Conservation (phyloP, 2,888 invertebrate genomes). For the Brachypterus glaber region DNA sequence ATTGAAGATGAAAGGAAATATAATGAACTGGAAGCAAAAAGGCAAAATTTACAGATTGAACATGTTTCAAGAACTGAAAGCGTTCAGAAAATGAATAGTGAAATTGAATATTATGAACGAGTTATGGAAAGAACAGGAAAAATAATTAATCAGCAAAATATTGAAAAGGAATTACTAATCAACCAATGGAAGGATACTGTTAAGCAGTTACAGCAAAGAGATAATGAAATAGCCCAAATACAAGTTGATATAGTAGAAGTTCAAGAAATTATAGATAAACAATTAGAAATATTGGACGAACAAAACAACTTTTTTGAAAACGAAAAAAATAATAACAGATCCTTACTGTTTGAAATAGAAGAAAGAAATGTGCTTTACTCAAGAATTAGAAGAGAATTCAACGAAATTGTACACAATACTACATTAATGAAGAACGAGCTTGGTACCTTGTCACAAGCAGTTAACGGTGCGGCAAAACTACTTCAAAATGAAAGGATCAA, state of each 20-base stretch:
- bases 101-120: slow-evolving; percentile 48
- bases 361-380: slow-evolving; percentile 38
- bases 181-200: slow-evolving; percentile 64
- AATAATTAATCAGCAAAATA: slow-evolving; percentile 45
- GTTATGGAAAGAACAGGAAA: slow-evolving; percentile 34
- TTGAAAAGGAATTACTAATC: slow-evolving; percentile 58
- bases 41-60: slow-evolving; percentile 44
- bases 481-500: slow-evolving; percentile 33
- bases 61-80: slow-evolving; percentile 41
- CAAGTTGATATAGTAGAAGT: slow-evolving; percentile 27
- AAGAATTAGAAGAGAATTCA: slow-evolving; percentile 34
- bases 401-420: slow-evolving; percentile 32
- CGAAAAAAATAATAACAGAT: slow-evolving; percentile 49
- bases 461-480: slow-evolving; percentile 39
- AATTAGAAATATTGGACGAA: slow-evolving; percentile 48
- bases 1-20: slow-evolving; percentile 60
- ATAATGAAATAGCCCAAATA: slow-evolving; percentile 50
- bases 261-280: slow-evolving; percentile 33
- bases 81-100: slow-evolving; percentile 42
- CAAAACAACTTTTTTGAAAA: slow-evolving; percentile 51
- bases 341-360: slow-evolving; percentile 40
- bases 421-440: slow-evolving; percentile 41
- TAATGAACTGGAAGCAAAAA: slow-evolving; percentile 49
- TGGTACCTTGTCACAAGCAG: slow-evolving; percentile 41
- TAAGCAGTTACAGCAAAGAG: slow-evolving; percentile 58